These are phyloP conservation scores for Eupithecia subumbrata DNA, from an alignment of 2,888 invertebrate genomes.

Conservation along the genomic window DNA sequence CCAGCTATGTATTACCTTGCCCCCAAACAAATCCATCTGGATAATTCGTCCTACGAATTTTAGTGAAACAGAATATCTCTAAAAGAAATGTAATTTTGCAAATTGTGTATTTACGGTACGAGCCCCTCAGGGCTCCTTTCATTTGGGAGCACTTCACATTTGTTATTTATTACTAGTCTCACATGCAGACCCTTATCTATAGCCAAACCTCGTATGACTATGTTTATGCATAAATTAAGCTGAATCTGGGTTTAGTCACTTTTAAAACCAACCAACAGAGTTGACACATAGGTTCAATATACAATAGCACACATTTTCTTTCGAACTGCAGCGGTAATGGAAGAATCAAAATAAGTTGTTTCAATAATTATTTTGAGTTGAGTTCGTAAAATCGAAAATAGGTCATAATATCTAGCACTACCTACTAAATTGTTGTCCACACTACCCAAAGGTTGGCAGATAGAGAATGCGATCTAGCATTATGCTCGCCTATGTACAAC, in stretches of 20 bases:
- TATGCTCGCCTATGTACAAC: no score
- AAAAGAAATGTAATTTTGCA: conserved; percentile 65
- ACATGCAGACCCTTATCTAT: conserved; percentile 31
- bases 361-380: neutral
- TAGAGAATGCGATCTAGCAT: no score
- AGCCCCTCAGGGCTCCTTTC: conserved; percentile 55
- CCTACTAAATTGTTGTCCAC: no score
- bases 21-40: conserved; percentile 50
- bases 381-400: neutral
- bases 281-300: neutral
- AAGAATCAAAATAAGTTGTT: neutral
- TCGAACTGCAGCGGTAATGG: neutral
- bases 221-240: conserved; percentile 20
- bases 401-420: no score
- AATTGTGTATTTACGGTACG: conserved; percentile 60
- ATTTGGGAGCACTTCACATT: conserved; percentile 57
- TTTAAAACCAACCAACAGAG: neutral
- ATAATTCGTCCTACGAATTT: conserved; percentile 53
- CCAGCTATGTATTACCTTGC: conserved; percentile 23
- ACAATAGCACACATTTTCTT: neutral
- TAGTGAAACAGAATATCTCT: conserved; percentile 56
- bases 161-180: conserved; percentile 54
- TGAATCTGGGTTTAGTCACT: conserved; percentile 14
- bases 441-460: no score
- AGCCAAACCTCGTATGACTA: conserved; percentile 20